Evolutionary conservation across 2,888 invertebrate species (phyloP).

Genomic region (Labia minor): DNA sequence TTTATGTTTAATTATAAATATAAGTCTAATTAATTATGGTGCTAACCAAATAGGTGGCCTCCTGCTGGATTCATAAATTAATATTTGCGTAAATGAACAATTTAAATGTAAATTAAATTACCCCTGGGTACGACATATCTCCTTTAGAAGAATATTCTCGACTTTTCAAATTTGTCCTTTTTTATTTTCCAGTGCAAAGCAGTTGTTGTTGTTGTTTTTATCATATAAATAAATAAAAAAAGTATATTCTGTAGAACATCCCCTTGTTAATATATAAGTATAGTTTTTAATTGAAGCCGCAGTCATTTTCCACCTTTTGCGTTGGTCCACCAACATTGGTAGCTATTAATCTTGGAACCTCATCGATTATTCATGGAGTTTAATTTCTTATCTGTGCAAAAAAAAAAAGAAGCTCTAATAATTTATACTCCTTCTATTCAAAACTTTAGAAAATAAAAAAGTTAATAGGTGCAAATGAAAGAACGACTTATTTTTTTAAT

Average conservation of each 20-base stretch:
- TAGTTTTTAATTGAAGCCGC: too few species aligned
- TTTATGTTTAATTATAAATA: too few species aligned
- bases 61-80: neutral
- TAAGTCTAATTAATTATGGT: neutral
- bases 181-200: too few species aligned
- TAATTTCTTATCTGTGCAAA: neutral
- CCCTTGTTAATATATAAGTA: too few species aligned
- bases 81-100: neutral
- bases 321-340: neutral
- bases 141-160: neutral
- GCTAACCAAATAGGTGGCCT: neutral
- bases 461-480: slow-evolving; percentile 3
- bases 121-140: neutral
- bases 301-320: too few species aligned
- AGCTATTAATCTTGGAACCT: neutral
- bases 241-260: too few species aligned
- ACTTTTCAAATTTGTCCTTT: too few species aligned
- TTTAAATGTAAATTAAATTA: slow-evolving; percentile 2
- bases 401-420: neutral
- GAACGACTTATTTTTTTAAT: neutral
- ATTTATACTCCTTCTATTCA: slow-evolving; percentile 7
- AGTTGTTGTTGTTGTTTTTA: too few species aligned
- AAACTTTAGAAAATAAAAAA: neutral
- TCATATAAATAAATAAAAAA: too few species aligned
- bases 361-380: neutral